phyloP scores from a whole-genome alignment of 1,140 invertebrate species.

The Drosophila parabipectinata region DNA sequence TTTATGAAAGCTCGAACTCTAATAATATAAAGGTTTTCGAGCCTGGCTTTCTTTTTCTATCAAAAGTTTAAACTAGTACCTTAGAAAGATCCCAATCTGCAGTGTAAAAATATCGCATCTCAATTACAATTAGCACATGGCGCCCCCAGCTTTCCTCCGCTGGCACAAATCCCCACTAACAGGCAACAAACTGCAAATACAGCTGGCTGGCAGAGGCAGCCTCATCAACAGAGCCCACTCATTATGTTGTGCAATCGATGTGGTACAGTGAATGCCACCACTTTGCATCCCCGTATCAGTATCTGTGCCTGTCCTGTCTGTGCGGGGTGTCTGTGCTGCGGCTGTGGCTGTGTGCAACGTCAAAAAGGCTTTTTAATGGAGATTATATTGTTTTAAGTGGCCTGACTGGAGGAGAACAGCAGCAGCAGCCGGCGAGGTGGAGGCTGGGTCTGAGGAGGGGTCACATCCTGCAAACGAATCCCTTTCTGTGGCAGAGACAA shows the following conservation, averaged over 20 bases:
- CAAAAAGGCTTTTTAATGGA: constrained; percentile 82
- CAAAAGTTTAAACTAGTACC: too few species aligned
- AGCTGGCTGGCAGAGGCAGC: neutral
- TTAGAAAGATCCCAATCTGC: neutral
- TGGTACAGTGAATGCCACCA: constrained; percentile 25
- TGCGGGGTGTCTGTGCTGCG: neutral
- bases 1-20: too few species aligned
- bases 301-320: constrained; percentile 5
- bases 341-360: constrained; percentile 59
- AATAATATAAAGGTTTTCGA: too few species aligned
- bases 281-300: constrained; percentile 14
- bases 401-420: constrained; percentile 40
- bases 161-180: constrained; percentile 46
- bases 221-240: constrained; percentile 23
- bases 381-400: constrained; percentile 82
- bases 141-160: constrained; percentile 44
- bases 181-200: neutral
- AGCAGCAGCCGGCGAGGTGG: neutral
- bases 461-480: constrained; percentile 2
- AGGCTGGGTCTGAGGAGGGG: neutral
- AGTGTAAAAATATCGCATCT: constrained; percentile 43
- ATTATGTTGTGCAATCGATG: constrained; percentile 63
- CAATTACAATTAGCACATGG: constrained; percentile 60
- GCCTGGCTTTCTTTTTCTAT: too few species aligned
- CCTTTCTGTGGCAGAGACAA: constrained; percentile 60